Conservation (phyloP, 2,888 invertebrate genomes). For the Nymphalis c-album region DNA sequence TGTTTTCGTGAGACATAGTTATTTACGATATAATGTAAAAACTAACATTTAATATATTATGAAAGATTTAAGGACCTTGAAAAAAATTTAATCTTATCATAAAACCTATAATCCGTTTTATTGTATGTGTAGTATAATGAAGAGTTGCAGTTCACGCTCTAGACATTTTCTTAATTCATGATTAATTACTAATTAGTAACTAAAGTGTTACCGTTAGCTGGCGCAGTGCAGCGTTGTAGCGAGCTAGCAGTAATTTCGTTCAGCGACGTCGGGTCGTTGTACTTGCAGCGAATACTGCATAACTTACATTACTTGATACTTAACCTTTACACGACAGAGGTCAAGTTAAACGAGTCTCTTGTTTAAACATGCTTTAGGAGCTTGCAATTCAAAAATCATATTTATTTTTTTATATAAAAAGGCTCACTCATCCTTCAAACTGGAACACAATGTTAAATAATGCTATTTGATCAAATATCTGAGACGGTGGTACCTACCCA, state of each 20-base stretch:
- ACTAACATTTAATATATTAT: no score
- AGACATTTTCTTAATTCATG: conserved; percentile 8
- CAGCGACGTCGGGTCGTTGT: conserved; percentile 25
- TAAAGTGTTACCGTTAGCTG: conserved; percentile 25
- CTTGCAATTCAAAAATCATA: background rate
- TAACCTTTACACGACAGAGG: conserved; percentile 23
- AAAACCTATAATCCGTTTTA: background rate
- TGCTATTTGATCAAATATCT: no score
- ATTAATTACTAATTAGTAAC: conserved; percentile 29
- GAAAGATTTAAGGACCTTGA: no score
- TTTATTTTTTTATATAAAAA: background rate
- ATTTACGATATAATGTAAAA: no score
- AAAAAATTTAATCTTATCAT: no score
- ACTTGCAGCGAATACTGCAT: conserved; percentile 19
- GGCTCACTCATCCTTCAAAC: no score
- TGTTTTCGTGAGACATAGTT: no score
- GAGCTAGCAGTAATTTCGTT: conserved; percentile 17
- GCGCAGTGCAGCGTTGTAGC: conserved; percentile 25
- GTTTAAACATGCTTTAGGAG: background rate
- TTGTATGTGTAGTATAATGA: background rate
- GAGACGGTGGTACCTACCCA: no score
- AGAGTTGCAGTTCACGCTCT: conserved; percentile 7
- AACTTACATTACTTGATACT: conserved; percentile 17
- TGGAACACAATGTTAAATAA: no score
- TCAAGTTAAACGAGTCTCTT: conserved; percentile 20